These are phyloP conservation scores for Caenorhabditis inopinata DNA, from an alignment of 1,140 invertebrate species.

Conservation along the genomic window DNA sequence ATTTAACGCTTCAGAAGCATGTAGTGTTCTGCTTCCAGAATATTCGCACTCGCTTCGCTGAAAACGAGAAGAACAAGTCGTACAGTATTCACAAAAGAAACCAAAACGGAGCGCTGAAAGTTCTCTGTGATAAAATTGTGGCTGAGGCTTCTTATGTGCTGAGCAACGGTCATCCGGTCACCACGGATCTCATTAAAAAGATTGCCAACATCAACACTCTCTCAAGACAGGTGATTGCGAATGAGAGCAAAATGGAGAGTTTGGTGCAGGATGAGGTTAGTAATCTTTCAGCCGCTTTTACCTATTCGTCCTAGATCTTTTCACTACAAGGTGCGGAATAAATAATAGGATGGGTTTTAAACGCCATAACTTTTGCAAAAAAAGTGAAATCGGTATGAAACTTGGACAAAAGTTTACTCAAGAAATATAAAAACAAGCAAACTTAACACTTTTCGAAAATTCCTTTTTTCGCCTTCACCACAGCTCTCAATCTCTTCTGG, in stretches of 20 bases:
- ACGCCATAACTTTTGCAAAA: too few species aligned
- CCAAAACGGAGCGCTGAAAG: background rate
- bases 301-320: too few species aligned
- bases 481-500: too few species aligned
- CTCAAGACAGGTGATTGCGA: constrained; percentile 2
- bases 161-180: background rate
- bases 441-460: too few species aligned
- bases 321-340: too few species aligned
- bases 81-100: background rate
- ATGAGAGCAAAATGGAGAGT: constrained; percentile 9
- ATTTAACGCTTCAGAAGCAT: too few species aligned
- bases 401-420: too few species aligned
- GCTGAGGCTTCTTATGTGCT: background rate
- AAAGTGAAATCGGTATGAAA: too few species aligned
- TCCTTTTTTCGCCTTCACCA: too few species aligned
- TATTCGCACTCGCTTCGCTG: background rate
- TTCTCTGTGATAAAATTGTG: background rate
- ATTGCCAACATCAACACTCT: constrained; percentile 25
- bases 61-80: background rate
- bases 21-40: background rate
- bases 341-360: too few species aligned
- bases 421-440: too few species aligned
- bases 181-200: constrained; percentile 11
- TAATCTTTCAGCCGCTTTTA: too few species aligned
- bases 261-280: background rate